Base-by-base conservation (phyloP, 2,888 invertebrate species). In the Branchipolynoe longqiensis region DNA sequence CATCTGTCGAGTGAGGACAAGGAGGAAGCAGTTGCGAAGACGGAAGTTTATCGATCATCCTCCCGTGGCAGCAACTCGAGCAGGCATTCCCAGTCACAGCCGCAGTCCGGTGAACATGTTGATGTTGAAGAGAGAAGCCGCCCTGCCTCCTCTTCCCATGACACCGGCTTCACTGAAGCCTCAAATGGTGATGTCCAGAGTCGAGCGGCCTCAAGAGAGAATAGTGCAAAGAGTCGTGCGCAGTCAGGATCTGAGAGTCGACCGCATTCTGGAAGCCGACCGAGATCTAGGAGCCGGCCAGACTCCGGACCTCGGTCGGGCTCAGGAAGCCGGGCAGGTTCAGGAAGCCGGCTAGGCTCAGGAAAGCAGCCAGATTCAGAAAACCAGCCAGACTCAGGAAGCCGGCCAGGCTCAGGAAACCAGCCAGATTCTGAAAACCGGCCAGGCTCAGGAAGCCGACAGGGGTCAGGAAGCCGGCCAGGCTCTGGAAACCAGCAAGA, bases 261-360 rank as follows among this genome's bases (percentile, higher is more conserved):
- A 25, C 78, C 54, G 3, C 78, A 41, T 48, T 41, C 78, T n/a
- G 78, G 48, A 4, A 78, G 78, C n/a, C 78, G 78, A 38, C 69
- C 69, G 38, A 38, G 69, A 14, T 69, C 69, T 69, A 38, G 69
- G 14, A 69, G 69, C 38, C 14, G 58, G 31, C 62, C 62, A 1
- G 62, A 31, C 1, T 62, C 62, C 3, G 62, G 62, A 14, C 25
- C 12, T n/a, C 14, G 62, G 14, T 28, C 62, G 3, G 62, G n/a
- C 12, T 18, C 62, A 31, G 62, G 62, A 25, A 62, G 62, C 31
- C 25, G 62, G 6, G 28, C 62, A 25, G 62, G 62, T 31, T 62
- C 62, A 31, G 31, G 48, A 8, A 48, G 48, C 18, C 8, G 48
- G 8, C 48, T 18, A 48, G 48, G 48, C 8, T 48, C 48, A 12